Conservation (phyloP, 2,888 invertebrate genomes). For the Papilio demoleus region DNA sequence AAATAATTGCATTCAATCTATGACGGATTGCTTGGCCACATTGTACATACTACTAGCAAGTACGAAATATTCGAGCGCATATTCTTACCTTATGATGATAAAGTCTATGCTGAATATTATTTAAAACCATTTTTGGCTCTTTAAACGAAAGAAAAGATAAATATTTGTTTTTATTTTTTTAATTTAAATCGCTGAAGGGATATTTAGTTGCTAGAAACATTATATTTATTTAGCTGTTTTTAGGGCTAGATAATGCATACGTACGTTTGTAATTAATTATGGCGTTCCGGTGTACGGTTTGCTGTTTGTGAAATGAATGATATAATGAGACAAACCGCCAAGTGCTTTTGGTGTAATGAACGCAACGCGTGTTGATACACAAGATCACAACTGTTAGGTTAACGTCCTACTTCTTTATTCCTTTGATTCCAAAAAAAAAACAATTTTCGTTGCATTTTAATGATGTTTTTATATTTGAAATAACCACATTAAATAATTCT, state of each 20-base stretch:
- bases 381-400: conserved; percentile 1
- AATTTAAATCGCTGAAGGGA: too few species aligned
- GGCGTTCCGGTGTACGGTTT: conserved; percentile 4
- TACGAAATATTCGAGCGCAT: neutral
- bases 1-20: too few species aligned
- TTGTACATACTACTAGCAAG: too few species aligned
- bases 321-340: conserved; percentile 7
- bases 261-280: neutral
- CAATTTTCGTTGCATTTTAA: neutral
- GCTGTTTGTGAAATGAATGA: conserved; percentile 18
- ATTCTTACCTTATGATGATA: neutral
- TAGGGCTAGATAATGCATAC: neutral
- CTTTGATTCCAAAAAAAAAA: neutral
- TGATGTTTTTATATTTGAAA: too few species aligned
- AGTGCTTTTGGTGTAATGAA: neutral
- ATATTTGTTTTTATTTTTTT: too few species aligned
- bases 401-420: conserved; percentile 4
- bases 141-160: neutral
- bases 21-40: too few species aligned
- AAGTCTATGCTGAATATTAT: too few species aligned
- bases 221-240: too few species aligned
- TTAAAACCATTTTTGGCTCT: neutral
- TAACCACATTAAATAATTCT: too few species aligned
- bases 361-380: conserved; percentile 8
- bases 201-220: too few species aligned